phyloP scores from a whole-genome alignment of 2,113 vertebrate genomes.

The Phoxinus phoxinus region DNA sequence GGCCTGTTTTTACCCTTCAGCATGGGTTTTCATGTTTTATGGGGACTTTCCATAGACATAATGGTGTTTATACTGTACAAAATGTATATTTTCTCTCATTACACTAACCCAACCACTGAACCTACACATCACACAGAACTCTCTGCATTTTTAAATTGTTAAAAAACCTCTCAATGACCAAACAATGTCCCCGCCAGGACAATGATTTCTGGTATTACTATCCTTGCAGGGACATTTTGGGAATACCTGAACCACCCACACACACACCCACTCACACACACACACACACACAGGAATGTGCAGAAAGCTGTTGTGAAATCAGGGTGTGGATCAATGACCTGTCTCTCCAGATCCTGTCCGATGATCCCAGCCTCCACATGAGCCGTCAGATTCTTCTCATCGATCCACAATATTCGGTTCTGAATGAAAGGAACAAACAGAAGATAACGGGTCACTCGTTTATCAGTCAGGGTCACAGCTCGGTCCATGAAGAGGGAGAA shows the following conservation, averaged over 20 bases:
- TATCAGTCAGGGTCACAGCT: background rate
- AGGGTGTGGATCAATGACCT: conserved; percentile 75
- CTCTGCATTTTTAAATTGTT: too few species aligned
- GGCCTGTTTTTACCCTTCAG: background rate
- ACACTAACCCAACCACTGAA: too few species aligned
- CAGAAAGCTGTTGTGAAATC: background rate
- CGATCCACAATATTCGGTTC: conserved; percentile 97
- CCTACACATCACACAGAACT: too few species aligned
- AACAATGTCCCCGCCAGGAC: too few species aligned
- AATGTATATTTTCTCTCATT: too few species aligned
- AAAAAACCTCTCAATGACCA: too few species aligned
- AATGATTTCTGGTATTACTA: too few species aligned
- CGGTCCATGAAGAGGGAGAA: background rate
- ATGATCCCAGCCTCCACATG: conserved; percentile 94
- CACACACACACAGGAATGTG: background rate
- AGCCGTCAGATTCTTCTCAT: conserved; percentile 95
- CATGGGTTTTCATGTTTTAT: background rate
- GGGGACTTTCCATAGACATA: too few species aligned
- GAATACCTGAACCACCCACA: background rate
- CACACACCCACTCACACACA: background rate
- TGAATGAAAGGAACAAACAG: conserved; percentile 60
- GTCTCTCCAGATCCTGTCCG: conserved; percentile 94
- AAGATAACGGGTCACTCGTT: conserved; percentile 7
- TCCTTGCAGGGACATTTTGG: too few species aligned
- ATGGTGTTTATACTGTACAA: too few species aligned